Conservation (phyloP, 2,888 invertebrate species). For the Sialis fuliginosa region DNA sequence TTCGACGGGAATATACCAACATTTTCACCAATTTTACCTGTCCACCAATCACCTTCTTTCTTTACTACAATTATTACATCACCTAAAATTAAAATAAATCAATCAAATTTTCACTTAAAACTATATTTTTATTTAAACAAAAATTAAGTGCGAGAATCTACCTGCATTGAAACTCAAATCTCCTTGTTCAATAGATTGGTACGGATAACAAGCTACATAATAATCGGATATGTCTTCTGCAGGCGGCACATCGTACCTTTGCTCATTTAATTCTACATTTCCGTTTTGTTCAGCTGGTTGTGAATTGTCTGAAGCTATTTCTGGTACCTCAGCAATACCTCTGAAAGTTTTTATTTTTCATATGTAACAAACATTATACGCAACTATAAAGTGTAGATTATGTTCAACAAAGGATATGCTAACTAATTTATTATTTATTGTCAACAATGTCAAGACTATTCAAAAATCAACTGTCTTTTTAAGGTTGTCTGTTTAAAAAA, state of each 20-base stretch:
- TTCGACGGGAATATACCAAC: conserved; percentile 94
- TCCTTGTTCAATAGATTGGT: conserved; percentile 73
- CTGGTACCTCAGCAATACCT: conserved; percentile 58
- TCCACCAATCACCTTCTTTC: conserved; percentile 98
- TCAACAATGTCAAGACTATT: too few relatives aligned
- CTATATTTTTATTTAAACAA: not conserved
- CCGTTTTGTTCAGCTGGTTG: conserved; percentile 15
- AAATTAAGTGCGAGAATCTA: not conserved
- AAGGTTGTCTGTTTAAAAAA: too few relatives aligned
- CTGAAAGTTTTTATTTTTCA: conserved; percentile 22
- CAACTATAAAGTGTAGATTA: not conserved
- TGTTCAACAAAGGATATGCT: too few relatives aligned
- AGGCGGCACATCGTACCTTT: conserved; percentile 16
- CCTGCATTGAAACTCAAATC: conserved; percentile 74
- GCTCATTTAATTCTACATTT: too few relatives aligned
- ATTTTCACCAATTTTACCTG: conserved; percentile 63
- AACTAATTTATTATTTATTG: too few relatives aligned
- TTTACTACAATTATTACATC: conserved; percentile 76
- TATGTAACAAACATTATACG: not conserved
- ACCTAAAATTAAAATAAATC: conserved; percentile 18
- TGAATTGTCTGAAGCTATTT: conserved; percentile 21
- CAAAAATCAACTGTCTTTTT: too few relatives aligned
- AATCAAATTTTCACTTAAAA: not conserved
- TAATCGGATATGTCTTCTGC: conserved; percentile 34
- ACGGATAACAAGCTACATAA: conserved; percentile 80